phyloP scores from a whole-genome alignment of 2,888 invertebrate genomes.

The Yponomeuta plumbellus region DNA sequence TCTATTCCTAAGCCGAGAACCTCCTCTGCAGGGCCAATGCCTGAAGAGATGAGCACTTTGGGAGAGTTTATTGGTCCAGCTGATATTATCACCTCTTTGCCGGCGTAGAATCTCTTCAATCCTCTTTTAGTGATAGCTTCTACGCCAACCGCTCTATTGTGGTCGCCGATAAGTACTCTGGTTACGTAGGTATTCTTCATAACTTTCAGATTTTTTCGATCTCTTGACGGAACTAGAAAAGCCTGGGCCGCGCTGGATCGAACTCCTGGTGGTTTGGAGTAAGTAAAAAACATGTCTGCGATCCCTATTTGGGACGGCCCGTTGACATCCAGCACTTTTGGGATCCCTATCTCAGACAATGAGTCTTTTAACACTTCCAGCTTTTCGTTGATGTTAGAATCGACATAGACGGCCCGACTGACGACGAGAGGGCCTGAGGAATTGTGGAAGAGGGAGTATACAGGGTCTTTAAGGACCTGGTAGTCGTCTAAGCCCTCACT shows the following conservation, averaged over 20 bases:
- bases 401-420: conserved; percentile 47
- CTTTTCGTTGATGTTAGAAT: conserved; percentile 37
- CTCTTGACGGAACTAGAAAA: conserved; percentile 29
- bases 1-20: conserved; percentile 61
- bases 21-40: conserved; percentile 73
- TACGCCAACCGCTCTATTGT: conserved; percentile 20
- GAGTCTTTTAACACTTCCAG: conserved; percentile 52
- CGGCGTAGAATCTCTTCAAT: conserved; percentile 41
- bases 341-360: conserved; percentile 61
- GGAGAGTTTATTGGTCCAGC: conserved; percentile 78
- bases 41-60: conserved; percentile 77
- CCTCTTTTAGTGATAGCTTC: conserved; percentile 6
- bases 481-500: conserved; percentile 75
- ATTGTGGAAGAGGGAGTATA: conserved; percentile 40
- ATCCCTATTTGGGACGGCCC: conserved; percentile 69
- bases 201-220: conserved; percentile 32
- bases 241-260: conserved; percentile 31
- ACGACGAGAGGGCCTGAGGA: conserved; percentile 48
- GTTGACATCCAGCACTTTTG: conserved; percentile 62
- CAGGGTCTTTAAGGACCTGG: conserved; percentile 47
- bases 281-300: conserved; percentile 28
- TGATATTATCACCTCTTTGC: conserved; percentile 71
- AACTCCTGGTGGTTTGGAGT: conserved; percentile 14
- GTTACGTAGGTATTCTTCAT: conserved; percentile 33
- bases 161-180: conserved; percentile 28